Evolutionary conservation across 2,888 invertebrate genomes (phyloP).

Genomic region (Dasypogon diadema): DNA sequence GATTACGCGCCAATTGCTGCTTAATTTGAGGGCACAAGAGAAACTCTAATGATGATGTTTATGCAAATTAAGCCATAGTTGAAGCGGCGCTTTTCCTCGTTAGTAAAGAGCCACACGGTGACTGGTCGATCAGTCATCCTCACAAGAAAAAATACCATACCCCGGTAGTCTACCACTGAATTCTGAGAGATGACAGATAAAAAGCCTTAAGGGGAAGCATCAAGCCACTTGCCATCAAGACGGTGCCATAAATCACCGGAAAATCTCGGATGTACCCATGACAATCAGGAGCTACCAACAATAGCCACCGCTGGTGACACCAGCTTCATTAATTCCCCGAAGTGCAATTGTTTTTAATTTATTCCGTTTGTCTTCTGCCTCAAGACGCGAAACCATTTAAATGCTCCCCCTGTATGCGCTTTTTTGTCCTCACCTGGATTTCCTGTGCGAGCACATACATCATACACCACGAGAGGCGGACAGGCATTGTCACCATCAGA

Average conservation of each 20-base stretch:
- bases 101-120: too few relatives aligned
- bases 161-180: background rate
- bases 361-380: constrained; percentile 26
- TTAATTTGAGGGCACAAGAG: constrained; percentile 4
- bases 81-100: background rate
- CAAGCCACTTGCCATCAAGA: background rate
- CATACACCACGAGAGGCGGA: constrained; percentile 3
- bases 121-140: too few relatives aligned
- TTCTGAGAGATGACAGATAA: background rate
- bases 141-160: too few relatives aligned
- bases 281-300: background rate
- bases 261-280: constrained; percentile 31
- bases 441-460: constrained; percentile 35
- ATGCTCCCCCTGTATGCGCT: background rate
- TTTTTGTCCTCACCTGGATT: constrained; percentile 41
- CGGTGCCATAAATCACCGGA: constrained; percentile 38
- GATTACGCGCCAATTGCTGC: constrained; percentile 29
- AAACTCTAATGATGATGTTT: constrained; percentile 7
- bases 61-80: constrained; percentile 33
- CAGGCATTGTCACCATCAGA: constrained; percentile 31
- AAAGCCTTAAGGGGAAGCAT: background rate
- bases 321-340: constrained; percentile 37
- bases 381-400: constrained; percentile 30
- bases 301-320: constrained; percentile 40
- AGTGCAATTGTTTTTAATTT: constrained; percentile 47